Conservation (phyloP, 2,797 vertebrate species). For the Eupleurogrammus muticus region DNA sequence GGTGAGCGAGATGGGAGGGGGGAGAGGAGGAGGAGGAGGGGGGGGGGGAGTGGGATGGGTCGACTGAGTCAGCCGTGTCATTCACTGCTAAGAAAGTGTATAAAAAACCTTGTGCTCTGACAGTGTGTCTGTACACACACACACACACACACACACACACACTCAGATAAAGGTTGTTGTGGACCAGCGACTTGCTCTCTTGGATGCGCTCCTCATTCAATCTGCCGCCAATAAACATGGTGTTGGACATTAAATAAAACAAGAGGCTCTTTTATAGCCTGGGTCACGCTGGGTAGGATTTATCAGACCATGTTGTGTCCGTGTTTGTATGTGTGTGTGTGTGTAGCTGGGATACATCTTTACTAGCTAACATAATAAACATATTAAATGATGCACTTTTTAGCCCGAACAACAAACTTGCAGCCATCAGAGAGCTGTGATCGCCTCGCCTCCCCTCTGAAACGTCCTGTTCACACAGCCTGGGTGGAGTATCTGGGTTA, state of each 20-base stretch:
- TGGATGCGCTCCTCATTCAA: slow-evolving; percentile 72
- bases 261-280: slow-evolving; percentile 72
- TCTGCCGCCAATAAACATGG: slow-evolving; percentile 76
- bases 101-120: slow-evolving; percentile 57
- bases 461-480: slow-evolving; percentile 51
- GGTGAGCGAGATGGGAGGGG: slow-evolving; percentile 20
- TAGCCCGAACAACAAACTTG: slow-evolving; percentile 25
- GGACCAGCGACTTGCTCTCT: slow-evolving; percentile 52
- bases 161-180: slow-evolving; percentile 45
- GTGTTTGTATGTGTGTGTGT: slow-evolving; percentile 18
- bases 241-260: slow-evolving; percentile 84
- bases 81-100: slow-evolving; percentile 65
- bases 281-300: slow-evolving; percentile 74
- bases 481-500: slow-evolving; percentile 71
- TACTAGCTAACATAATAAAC: slow-evolving; percentile 46
- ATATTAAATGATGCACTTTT: slow-evolving; percentile 29
- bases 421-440: slow-evolving; percentile 27
- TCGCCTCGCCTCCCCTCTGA: slow-evolving; percentile 46
- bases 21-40: slow-evolving; percentile 35
- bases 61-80: slow-evolving; percentile 70
- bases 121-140: slow-evolving; percentile 41
- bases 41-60: slow-evolving; percentile 65
- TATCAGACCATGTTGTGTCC: slow-evolving; percentile 68
- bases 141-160: slow-evolving; percentile 23
- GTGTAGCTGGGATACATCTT: slow-evolving; percentile 54